A percentile compares a stretch with the other conserved stretches of the same genome.
phyloP scores from a whole-genome alignment of 1,140 invertebrate genomes.

The Brachionus rotundiformis region DNA sequence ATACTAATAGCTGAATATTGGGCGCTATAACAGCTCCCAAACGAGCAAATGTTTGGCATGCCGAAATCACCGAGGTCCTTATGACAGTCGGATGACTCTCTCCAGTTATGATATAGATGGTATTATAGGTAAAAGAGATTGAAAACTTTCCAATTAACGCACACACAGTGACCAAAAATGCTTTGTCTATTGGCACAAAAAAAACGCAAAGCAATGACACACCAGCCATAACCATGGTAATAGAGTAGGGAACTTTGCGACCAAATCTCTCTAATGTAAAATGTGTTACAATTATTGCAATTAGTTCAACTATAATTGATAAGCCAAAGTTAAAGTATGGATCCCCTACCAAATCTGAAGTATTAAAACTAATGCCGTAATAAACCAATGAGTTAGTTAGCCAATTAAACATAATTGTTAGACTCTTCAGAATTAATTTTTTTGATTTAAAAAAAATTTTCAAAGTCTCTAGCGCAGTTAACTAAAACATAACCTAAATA shows the following conservation, averaged over 20 bases:
- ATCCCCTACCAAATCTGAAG: conserved; percentile 54
- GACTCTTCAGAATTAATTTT: not conserved
- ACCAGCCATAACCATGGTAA: conserved; percentile 13
- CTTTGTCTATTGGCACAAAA: not conserved
- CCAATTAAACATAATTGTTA: conserved; percentile 52
- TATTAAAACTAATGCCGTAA: conserved; percentile 55
- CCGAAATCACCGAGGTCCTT: conserved; percentile 11
- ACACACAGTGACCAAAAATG: not conserved
- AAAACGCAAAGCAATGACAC: conserved; percentile 20
- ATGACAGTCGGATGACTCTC: conserved; percentile 46
- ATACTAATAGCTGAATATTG: not conserved
- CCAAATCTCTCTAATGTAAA: conserved; percentile 52
- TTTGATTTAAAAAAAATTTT: conserved; percentile 50
- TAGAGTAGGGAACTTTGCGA: conserved; percentile 41
- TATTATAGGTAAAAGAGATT: conserved; percentile 39
- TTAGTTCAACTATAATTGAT: conserved; percentile 55
- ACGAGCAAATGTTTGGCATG: conserved; percentile 24
- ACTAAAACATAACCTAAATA: not conserved
- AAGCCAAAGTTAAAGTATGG: conserved; percentile 56
- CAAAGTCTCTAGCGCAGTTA: conserved; percentile 7
- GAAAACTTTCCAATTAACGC: conserved; percentile 39
- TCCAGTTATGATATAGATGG: conserved; percentile 34
- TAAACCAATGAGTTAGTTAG: conserved; percentile 56
- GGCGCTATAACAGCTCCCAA: conserved; percentile 31
- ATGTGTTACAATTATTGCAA: conserved; percentile 53